These are phyloP conservation scores for Albula glossodonta DNA, from an alignment of 2,113 vertebrate genomes.

Conservation along the genomic window DNA sequence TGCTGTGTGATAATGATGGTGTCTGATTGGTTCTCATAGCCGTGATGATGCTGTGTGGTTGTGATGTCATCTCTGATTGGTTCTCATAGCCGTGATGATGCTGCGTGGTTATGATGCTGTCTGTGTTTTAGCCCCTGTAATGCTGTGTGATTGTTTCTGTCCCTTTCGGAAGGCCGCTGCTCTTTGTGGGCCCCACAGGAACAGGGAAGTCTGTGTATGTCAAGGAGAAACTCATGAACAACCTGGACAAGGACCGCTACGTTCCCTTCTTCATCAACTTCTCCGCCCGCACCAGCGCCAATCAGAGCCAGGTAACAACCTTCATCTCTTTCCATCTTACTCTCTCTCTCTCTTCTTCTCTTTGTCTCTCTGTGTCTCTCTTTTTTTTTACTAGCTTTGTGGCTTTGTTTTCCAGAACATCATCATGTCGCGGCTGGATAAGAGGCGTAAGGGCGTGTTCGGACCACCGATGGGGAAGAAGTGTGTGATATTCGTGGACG, in stretches of 20 bases:
- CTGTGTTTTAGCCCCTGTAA: background rate
- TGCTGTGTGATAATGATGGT: background rate
- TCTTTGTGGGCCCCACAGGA: slow-evolving; percentile 93
- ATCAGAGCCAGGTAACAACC: slow-evolving; percentile 86
- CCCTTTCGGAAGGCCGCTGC: slow-evolving; percentile 74
- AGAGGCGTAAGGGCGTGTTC: slow-evolving; percentile 89
- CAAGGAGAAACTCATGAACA: slow-evolving; percentile 94
- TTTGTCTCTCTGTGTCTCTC: slow-evolving; percentile 11
- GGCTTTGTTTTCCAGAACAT: slow-evolving; percentile 75
- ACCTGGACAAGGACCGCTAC: slow-evolving; percentile 83
- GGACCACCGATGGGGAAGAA: slow-evolving; percentile 93
- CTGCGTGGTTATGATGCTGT: background rate
- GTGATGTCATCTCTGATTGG: background rate
- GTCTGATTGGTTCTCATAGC: background rate
- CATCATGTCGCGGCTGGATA: slow-evolving; percentile 92
- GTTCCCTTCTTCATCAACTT: slow-evolving; percentile 95
- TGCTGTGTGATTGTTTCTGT: slow-evolving; percentile 6
- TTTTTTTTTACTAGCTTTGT: too few relatives aligned
- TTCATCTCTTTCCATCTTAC: background rate
- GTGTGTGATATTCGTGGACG: slow-evolving; percentile 93
- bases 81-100: background rate
- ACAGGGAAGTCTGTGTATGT: slow-evolving; percentile 96
- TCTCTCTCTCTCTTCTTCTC: background rate
- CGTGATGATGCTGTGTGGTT: background rate
- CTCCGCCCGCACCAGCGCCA: slow-evolving; percentile 90